Evolutionary conservation across 2,888 invertebrate genomes (phyloP).

Genomic region (Eueremaeus valkanovi): DNA sequence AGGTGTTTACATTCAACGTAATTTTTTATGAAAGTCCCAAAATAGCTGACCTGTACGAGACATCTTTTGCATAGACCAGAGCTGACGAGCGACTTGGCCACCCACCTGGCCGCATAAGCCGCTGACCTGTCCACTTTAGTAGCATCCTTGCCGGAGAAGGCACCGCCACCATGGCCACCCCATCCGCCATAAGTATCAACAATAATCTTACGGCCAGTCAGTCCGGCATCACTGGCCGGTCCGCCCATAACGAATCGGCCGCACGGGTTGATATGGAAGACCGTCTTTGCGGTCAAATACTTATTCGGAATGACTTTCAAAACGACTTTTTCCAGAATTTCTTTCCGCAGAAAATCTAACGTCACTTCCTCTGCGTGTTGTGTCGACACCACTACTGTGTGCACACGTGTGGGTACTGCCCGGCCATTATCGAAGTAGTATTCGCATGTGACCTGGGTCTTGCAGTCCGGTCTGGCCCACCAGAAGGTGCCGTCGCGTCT

Average conservation of each 20-base stretch:
- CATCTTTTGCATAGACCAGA: constrained; percentile 57
- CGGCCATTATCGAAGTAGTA: constrained; percentile 57
- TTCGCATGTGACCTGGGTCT: constrained; percentile 58
- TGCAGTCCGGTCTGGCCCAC: constrained; percentile 56
- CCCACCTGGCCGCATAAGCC: constrained; percentile 60
- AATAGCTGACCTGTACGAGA: constrained; percentile 56
- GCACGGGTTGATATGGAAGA: constrained; percentile 59
- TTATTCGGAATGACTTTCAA: constrained; percentile 56
- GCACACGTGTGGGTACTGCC: constrained; percentile 57
- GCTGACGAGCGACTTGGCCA: constrained; percentile 59
- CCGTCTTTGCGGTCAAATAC: constrained; percentile 55
- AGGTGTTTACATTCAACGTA: too few relatives aligned
- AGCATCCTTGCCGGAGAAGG: constrained; percentile 59
- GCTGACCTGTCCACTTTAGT: constrained; percentile 56
- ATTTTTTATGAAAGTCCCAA: too few relatives aligned
- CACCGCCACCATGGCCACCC: constrained; percentile 61
- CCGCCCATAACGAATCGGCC: constrained; percentile 59
- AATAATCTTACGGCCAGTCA: constrained; percentile 59
- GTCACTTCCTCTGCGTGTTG: constrained; percentile 57
- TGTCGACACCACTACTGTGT: constrained; percentile 58
- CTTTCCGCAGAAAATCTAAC: constrained; percentile 52
- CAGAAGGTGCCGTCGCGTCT: constrained; percentile 52
- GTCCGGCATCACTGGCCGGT: constrained; percentile 53
- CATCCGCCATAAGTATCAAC: constrained; percentile 61
- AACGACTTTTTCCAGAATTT: constrained; percentile 56